Evolutionary conservation across 2,797 vertebrate species (phyloP), one percentile per base, ranked within the genome.

Genomic region (Aerospiza tachiro): DNA sequence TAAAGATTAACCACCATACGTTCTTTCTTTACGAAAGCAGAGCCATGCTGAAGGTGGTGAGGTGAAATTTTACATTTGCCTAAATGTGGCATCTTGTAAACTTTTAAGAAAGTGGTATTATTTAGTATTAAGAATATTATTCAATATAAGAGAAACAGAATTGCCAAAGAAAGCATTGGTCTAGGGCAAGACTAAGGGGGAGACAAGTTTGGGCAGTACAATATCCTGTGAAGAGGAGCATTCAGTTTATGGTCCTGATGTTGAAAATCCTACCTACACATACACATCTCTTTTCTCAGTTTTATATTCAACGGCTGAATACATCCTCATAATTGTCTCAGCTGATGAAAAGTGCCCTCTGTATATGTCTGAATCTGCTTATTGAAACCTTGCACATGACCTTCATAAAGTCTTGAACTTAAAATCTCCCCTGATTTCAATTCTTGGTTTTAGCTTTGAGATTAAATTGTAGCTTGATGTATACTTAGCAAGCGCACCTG

Each of bases 341-440:
- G 50, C 42, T 97, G 90, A 91, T 88, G 71, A 75, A 91, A 94
- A 74, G 52, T 82, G 29, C 22, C 44, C 65, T 88, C 52, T 61
- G 29, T 75, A 42, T 78, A 78, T n/a, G 45, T 53, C 47, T 94
- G 55, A 93, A 91, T 92, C 75, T 96, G 59, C 55, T 90, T 91
- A 83, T 91, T 95, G 72, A 96, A 83, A 78, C 47, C 42, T 90
- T 85, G 56, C 2, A 13, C 71, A 86, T 0, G 2, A 85, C 79
- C 82, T 91, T 93, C 5, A 0, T 56, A 14, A 63, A 78, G 50
- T 50, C 67, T 58, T 70, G 85, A 90, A 88, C 62, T 93, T 90
- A 91, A 90, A 94, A 85, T 77, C 70, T 79, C n/a, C 59, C 59
- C 28, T 82, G 67, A 86, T 78, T 94, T 96, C 67, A 82, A 68